Percentiles rank a stretch among this genome's conserved stretches.
These are phyloP conservation scores for Drosophila saltans DNA, from an alignment of 1,140 invertebrate genomes.

Conservation along the genomic window DNA sequence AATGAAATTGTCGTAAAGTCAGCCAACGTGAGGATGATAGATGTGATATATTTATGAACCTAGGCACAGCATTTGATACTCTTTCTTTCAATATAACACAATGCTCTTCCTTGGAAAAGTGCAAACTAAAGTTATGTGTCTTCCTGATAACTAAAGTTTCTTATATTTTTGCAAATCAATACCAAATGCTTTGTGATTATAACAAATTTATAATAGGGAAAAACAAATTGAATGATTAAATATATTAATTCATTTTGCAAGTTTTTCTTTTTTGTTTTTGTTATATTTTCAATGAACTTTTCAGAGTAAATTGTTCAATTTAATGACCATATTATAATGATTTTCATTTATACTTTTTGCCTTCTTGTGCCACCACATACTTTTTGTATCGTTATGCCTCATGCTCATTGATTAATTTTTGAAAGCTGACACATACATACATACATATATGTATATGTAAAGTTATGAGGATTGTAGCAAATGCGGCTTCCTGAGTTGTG, in stretches of 20 bases:
- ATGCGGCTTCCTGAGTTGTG: conserved; percentile 41
- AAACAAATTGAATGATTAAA: not conserved
- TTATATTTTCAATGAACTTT: not conserved
- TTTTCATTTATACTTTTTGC: not conserved
- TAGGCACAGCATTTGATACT: too few species aligned
- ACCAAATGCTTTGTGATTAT: too few species aligned
- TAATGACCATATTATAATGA: not conserved
- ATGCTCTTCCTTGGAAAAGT: too few species aligned
- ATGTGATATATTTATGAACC: not conserved
- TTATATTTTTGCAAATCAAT: too few species aligned
- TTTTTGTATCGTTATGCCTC: conserved; percentile 3
- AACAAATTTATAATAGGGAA: too few species aligned
- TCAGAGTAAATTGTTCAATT: not conserved
- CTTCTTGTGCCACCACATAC: not conserved
- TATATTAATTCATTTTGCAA: conserved; percentile 5
- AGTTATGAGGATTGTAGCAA: conserved; percentile 15
- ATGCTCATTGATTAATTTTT: conserved; percentile 46
- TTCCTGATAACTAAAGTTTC: too few species aligned
- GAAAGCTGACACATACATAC: conserved; percentile 34
- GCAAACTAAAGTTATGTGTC: too few species aligned
- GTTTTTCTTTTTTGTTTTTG: not conserved
- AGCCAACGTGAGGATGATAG: not conserved
- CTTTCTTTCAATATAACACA: too few species aligned
- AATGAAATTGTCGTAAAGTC: conserved; percentile 33
- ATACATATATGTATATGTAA: not conserved